A percentile compares a stretch with the other conserved stretches of the same genome.
phyloP scores from a whole-genome alignment of 2,113 vertebrate genomes.

The Thryonomys swinderianus region DNA sequence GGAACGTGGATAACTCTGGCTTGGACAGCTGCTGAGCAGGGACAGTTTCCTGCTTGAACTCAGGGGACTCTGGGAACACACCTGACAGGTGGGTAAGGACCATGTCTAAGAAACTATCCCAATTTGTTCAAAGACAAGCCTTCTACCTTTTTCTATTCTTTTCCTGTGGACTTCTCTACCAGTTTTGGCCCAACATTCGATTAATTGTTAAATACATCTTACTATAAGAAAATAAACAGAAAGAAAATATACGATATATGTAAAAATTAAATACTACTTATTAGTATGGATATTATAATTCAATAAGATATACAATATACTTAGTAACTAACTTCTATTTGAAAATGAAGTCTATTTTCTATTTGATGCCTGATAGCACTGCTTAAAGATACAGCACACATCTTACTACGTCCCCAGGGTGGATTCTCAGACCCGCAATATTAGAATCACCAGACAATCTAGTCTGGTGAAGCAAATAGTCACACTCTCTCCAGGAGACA shows the following conservation, averaged over 20 bases:
- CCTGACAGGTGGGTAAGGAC: background rate
- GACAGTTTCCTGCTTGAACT: background rate
- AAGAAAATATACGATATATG: background rate
- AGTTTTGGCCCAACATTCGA: background rate
- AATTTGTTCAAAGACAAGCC: background rate
- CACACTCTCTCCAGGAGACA: background rate
- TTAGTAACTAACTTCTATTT: slow-evolving; percentile 24
- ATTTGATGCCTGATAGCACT: background rate
- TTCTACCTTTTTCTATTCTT: background rate
- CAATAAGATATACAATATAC: background rate
- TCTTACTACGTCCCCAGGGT: rapidly evolving
- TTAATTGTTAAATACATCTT: background rate
- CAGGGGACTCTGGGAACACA: background rate
- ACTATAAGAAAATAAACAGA: background rate
- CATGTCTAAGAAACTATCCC: background rate
- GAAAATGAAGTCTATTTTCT: background rate
- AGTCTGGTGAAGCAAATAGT: background rate
- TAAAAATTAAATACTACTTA: background rate
- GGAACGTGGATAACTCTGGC: background rate
- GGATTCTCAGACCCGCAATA: background rate
- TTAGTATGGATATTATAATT: background rate
- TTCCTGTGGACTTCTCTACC: background rate
- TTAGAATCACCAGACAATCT: background rate
- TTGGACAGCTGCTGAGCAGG: background rate
- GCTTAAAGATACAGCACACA: background rate